Evolutionary conservation across 2,888 invertebrate species (phyloP).

Genomic region (Synanthedon tipuliformis): DNA sequence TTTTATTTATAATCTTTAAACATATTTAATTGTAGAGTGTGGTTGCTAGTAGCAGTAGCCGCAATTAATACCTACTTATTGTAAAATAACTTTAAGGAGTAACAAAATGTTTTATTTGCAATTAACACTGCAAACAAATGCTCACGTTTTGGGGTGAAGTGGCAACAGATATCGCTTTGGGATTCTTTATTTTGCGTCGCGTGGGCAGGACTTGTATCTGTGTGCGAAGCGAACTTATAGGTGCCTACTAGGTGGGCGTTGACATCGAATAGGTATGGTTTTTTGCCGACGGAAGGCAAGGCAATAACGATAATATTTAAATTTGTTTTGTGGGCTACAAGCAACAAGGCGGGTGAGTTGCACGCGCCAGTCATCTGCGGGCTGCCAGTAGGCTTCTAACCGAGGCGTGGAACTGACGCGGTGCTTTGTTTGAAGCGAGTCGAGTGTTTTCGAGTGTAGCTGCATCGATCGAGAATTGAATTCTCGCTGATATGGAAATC

Average conservation of each 20-base stretch:
- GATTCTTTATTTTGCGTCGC: constrained; percentile 8
- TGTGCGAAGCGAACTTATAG: constrained; percentile 24
- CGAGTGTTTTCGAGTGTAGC: constrained; percentile 53
- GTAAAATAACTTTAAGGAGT: too few relatives aligned
- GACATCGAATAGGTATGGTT: constrained; percentile 53
- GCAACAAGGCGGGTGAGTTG: constrained; percentile 23
- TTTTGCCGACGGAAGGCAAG: constrained; percentile 56
- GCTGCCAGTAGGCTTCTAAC: constrained; percentile 44
- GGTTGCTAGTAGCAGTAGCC: too few relatives aligned
- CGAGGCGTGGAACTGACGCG: constrained; percentile 42
- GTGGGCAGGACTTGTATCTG: constrained; percentile 46
- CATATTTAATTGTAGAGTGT: too few relatives aligned
- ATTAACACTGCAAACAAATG: too few relatives aligned
- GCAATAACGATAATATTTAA: constrained; percentile 49
- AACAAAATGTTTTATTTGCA: too few relatives aligned
- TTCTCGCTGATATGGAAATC: constrained; percentile 50
- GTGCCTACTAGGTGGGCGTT: constrained; percentile 47
- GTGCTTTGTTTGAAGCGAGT: constrained; percentile 28
- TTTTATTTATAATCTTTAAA: too few relatives aligned
- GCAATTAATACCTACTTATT: too few relatives aligned
- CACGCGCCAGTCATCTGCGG: constrained; percentile 6
- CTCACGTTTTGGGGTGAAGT: too few relatives aligned
- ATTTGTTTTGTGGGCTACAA: constrained; percentile 43
- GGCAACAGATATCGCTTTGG: too few relatives aligned
- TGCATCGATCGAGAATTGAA: constrained; percentile 46